Evolutionary conservation across 2,113 vertebrate genomes (phyloP).

Genomic region (Pterocles burchelli): DNA sequence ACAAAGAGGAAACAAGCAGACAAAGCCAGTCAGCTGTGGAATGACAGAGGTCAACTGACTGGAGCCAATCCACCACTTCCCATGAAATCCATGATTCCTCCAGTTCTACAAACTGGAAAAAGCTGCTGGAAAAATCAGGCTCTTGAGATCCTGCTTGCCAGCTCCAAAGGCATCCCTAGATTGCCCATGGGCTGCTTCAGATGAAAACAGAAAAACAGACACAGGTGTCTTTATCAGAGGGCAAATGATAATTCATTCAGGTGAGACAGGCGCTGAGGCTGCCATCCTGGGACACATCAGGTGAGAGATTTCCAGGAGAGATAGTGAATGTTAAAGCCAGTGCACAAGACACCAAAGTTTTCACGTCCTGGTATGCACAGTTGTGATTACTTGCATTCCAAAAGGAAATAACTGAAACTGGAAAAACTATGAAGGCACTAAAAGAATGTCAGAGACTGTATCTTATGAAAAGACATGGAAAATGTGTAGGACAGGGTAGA

Average conservation of each 20-base stretch:
- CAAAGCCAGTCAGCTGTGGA: neutral
- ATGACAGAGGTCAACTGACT: neutral
- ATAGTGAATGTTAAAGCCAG: neutral
- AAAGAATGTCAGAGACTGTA: neutral
- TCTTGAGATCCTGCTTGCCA: neutral
- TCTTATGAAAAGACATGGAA: neutral
- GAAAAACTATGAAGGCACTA: neutral
- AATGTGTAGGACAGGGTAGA: fast-evolving
- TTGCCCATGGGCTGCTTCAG: neutral
- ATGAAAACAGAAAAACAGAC: neutral
- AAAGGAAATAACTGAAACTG: neutral
- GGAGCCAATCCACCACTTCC: neutral
- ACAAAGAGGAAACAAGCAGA: neutral
- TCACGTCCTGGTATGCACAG: neutral
- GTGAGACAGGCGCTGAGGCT: neutral
- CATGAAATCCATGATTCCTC: fast-evolving
- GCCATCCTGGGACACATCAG: neutral
- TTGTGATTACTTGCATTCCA: neutral
- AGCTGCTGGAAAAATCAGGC: neutral
- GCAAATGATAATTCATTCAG: neutral
- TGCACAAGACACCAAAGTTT: neutral
- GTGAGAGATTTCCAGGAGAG: neutral
- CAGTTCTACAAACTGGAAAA: neutral
- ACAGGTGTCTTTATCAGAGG: neutral
- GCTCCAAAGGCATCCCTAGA: neutral